Percentiles rank a stretch among this genome's conserved stretches.
These are phyloP conservation scores for Cyclina sinensis DNA, from an alignment of 1,140 invertebrate species.

Conservation along the genomic window DNA sequence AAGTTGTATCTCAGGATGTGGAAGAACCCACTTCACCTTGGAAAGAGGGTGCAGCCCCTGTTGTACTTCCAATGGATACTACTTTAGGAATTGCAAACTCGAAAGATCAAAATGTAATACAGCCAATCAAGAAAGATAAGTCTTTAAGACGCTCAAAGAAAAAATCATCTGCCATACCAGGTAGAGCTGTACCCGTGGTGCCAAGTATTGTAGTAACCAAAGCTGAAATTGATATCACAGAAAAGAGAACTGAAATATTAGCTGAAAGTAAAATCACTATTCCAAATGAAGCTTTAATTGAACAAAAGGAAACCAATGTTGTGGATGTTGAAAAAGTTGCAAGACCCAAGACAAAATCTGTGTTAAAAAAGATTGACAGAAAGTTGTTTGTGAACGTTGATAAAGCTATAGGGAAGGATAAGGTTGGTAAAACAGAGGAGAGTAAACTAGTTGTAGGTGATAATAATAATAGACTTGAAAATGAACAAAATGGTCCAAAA, in stretches of 20 bases:
- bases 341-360: constrained; percentile 27
- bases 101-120: neutral
- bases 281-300: neutral
- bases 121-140: constrained; percentile 25
- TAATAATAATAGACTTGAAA: neutral
- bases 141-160: constrained; percentile 25
- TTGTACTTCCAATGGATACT: constrained; percentile 74
- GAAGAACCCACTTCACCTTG: constrained; percentile 25
- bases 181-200: constrained; percentile 49
- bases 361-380: constrained; percentile 44
- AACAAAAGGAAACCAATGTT: neutral
- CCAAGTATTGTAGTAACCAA: constrained; percentile 11
- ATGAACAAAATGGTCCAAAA: constrained; percentile 13
- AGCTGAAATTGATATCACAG: neutral
- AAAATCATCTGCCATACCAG: constrained; percentile 33
- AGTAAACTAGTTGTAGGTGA: neutral
- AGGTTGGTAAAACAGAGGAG: neutral
- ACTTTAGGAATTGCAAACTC: constrained; percentile 59
- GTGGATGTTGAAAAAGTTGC: constrained; percentile 32
- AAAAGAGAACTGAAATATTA: neutral
- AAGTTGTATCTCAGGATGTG: constrained; percentile 41
- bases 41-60: constrained; percentile 60
- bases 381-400: constrained; percentile 55
- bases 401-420: constrained; percentile 27
- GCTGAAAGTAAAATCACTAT: neutral